Conservation (phyloP, 1,140 invertebrate genomes). For the Drosophila bocki region DNA sequence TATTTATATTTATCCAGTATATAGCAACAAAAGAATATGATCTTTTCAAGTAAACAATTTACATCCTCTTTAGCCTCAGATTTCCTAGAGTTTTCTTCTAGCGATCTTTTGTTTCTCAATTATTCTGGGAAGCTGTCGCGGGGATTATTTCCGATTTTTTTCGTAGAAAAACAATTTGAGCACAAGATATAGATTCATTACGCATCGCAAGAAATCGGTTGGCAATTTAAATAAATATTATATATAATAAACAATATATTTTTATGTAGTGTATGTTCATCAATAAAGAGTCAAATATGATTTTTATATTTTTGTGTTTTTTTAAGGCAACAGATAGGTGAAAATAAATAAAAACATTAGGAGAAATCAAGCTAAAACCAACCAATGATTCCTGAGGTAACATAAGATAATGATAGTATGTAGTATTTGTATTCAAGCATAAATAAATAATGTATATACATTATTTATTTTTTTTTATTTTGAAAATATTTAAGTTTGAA, state of each 20-base stretch:
- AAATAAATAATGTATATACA: no score
- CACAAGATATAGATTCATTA: conserved; percentile 29
- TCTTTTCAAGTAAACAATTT: neutral
- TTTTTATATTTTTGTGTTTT: neutral
- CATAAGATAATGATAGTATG: neutral
- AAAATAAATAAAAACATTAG: no score
- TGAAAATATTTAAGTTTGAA: no score
- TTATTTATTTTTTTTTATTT: no score
- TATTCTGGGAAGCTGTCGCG: conserved; percentile 39
- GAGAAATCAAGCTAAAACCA: no score
- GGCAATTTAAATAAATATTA: neutral
- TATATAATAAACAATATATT: no score
- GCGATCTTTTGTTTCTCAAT: conserved; percentile 17
- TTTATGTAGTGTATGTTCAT: neutral
- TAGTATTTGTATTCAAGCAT: no score
- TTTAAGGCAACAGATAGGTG: no score
- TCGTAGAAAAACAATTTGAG: neutral
- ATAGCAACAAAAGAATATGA: neutral
- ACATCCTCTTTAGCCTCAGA: neutral
- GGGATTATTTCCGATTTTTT: conserved; percentile 18
- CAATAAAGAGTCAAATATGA: accelerated
- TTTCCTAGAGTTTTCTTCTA: conserved; percentile 14
- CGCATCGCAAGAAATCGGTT: neutral
- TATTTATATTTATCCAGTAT: neutral
- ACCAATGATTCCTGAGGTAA: neutral